phyloP scores from a whole-genome alignment of 2,888 invertebrate genomes.

The Mechanitis messenoides region DNA sequence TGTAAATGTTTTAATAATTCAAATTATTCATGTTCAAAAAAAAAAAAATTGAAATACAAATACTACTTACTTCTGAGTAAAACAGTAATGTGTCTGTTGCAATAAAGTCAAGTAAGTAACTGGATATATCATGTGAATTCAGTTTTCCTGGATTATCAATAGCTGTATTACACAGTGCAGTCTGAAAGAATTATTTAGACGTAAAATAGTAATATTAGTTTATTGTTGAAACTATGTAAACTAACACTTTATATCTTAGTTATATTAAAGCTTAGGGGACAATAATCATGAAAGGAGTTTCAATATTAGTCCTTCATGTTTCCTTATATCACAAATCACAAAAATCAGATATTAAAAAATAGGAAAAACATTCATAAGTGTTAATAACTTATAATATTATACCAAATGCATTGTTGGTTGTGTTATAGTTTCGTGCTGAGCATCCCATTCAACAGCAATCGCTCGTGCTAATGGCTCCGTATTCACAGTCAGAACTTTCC shows the following conservation, averaged over 20 bases:
- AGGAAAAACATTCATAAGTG: too few relatives aligned
- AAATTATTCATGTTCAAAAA: background rate
- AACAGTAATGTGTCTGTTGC: slow-evolving; percentile 90
- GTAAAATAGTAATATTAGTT: slow-evolving; percentile 9
- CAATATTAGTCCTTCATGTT: too few relatives aligned
- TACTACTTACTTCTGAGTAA: slow-evolving; percentile 79
- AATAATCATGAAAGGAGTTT: too few relatives aligned
- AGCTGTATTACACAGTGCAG: slow-evolving; percentile 91
- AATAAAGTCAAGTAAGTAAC: slow-evolving; percentile 86
- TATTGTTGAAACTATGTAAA: background rate
- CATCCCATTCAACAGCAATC: slow-evolving; percentile 95
- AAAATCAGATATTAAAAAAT: too few relatives aligned
- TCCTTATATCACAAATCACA: too few relatives aligned
- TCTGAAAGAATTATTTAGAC: slow-evolving; percentile 68
- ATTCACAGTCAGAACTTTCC: slow-evolving; percentile 83
- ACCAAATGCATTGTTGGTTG: slow-evolving; percentile 93
- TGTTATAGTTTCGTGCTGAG: slow-evolving; percentile 86
- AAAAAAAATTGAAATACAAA: background rate
- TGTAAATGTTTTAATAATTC: too few relatives aligned
- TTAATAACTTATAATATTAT: slow-evolving; percentile 39
- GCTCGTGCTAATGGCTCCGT: slow-evolving; percentile 94
- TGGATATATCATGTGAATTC: slow-evolving; percentile 84
- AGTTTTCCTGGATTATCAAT: slow-evolving; percentile 94
- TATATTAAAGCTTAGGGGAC: background rate
- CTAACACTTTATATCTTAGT: background rate